Conservation (phyloP, 2,888 invertebrate species). For the Nomada ferruginata region DNA sequence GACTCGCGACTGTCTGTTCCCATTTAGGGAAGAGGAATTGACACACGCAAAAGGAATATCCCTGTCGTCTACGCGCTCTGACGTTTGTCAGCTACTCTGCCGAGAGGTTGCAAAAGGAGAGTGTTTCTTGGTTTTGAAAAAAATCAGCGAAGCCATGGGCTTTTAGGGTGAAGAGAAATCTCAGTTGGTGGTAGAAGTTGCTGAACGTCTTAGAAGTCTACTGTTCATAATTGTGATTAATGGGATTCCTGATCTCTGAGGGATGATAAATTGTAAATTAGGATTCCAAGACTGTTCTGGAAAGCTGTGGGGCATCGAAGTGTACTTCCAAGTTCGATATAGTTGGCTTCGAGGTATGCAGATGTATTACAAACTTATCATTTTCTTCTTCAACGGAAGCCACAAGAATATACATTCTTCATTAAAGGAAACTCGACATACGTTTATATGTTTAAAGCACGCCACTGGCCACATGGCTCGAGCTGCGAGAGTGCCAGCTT, state of each 20-base stretch:
- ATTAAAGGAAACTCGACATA: neutral
- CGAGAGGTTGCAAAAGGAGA: neutral
- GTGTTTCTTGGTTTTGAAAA: neutral
- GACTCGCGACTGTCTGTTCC: neutral
- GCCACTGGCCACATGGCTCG: neutral
- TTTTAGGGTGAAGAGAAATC: neutral
- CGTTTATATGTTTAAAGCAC: neutral
- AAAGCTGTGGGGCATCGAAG: too few relatives aligned
- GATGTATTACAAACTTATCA: too few relatives aligned
- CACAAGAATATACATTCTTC: too few relatives aligned
- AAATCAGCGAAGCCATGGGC: neutral
- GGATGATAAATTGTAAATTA: too few relatives aligned
- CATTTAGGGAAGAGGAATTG: conserved; percentile 7
- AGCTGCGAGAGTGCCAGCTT: neutral
- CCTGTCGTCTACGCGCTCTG: neutral
- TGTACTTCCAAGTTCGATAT: too few relatives aligned
- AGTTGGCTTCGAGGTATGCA: too few relatives aligned
- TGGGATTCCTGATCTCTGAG: neutral
- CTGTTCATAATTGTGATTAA: conserved; percentile 6
- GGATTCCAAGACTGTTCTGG: too few relatives aligned
- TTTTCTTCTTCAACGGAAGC: too few relatives aligned
- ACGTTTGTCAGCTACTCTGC: conserved; percentile 5
- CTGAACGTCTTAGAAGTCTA: too few relatives aligned
- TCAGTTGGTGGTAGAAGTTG: neutral
- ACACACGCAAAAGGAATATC: conserved; percentile 19